phyloP scores from a whole-genome alignment of 2,113 vertebrate species.

The Muntiacus reevesi region DNA sequence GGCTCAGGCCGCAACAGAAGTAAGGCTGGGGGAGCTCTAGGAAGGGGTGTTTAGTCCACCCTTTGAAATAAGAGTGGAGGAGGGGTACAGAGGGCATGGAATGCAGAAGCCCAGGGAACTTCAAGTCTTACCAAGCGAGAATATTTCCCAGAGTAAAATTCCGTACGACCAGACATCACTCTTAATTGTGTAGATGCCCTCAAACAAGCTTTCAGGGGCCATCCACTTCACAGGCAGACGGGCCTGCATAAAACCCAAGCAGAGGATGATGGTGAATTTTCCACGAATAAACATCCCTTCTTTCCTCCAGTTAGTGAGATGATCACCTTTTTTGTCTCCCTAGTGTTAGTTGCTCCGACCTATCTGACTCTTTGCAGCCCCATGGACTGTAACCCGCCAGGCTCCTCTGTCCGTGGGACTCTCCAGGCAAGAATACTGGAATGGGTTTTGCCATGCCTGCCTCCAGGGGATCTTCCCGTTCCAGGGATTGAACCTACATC shows the following conservation, averaged over 20 bases:
- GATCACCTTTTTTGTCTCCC: background rate
- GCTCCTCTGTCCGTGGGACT: background rate
- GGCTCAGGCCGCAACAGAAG: background rate
- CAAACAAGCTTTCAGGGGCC: constrained; percentile 96
- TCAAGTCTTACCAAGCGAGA: constrained; percentile 90
- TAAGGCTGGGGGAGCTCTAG: background rate
- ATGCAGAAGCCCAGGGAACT: background rate
- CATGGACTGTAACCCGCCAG: background rate
- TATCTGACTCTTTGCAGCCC: background rate
- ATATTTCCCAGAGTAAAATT: constrained; percentile 98
- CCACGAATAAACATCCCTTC: accelerated
- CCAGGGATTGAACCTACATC: background rate
- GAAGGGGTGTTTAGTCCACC: background rate
- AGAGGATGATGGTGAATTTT: background rate
- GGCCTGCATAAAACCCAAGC: constrained; percentile 81
- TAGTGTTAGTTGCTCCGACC: background rate
- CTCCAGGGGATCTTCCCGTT: background rate
- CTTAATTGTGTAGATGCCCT: constrained; percentile 94
- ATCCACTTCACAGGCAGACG: constrained; percentile 98
- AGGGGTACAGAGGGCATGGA: background rate
- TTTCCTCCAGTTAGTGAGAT: background rate
- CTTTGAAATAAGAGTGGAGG: background rate
- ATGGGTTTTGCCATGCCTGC: background rate
- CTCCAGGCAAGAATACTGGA: background rate
- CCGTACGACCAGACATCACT: constrained; percentile 98